Base-by-base conservation (phyloP, 2,797 vertebrate genomes). In the Diplodus puntazzo region DNA sequence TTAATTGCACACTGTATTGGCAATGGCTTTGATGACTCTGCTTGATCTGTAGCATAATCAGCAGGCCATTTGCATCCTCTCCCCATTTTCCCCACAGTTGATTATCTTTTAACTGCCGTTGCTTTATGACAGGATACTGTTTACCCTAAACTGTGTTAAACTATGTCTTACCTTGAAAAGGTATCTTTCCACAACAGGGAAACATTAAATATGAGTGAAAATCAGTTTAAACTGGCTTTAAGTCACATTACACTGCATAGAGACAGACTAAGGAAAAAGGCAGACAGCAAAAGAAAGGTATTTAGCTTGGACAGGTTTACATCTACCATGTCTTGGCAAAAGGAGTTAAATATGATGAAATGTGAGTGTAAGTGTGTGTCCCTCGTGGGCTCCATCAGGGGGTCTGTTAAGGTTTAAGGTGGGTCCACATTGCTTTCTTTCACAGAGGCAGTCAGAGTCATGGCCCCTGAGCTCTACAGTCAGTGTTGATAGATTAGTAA, bases 281-380 rank as follows among this genome's bases (percentile, higher is more conserved):
- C 25, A 46, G 12, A 13, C 20, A 11, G 23, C 17, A 69, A 52
- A 64, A 25, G 18, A 65, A 43, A 45, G 9, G 21, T 45, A 49
- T 53, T 65, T 45, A 60, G 5, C 55, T 30, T 77, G 6, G n/a
- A 48, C 21, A 57, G n/a, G 17, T 60, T 34, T 48, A 46, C 3
- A 1, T 46, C 16, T 12, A 66, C 30, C 11, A 39, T 54, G 45
- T 75, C 13, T n/a, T 58, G 55, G n/a, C 43, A 66, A 49, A 60
- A 48, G 14, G 9, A 58, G 52, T 45, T 30, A 81, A 72, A 80
- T 20, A 59, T 86, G 64, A 89, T 75, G 65, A 81, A 85, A 86
- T 74, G 16, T n/a, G 21, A 69, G 21, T 58, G 67, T 68, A 83
- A 68, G 61, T 30, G 43, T 55, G 16, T 25, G 34, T 48, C 55